phyloP scores from a whole-genome alignment of 2,797 vertebrate genomes.

The Channallabes apus region DNA sequence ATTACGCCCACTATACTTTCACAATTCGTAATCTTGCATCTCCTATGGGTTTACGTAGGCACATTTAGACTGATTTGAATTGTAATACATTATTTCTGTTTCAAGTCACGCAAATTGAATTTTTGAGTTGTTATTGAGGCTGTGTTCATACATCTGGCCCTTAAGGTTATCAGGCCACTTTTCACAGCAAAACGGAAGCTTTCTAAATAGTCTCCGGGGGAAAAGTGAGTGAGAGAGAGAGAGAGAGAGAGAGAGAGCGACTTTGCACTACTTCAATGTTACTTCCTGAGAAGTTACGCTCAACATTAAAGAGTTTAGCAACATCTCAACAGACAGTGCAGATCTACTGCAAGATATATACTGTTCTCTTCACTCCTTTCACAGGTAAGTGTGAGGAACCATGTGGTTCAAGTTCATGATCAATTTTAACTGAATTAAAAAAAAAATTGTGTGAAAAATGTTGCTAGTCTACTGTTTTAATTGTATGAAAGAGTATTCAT shows the following conservation, averaged over 20 bases:
- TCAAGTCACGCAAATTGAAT: background rate
- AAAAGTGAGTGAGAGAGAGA: background rate
- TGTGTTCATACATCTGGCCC: background rate
- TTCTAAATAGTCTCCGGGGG: background rate
- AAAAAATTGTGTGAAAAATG: background rate
- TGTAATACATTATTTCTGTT: background rate
- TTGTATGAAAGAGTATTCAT: background rate
- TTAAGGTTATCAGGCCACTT: background rate
- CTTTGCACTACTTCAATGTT: background rate
- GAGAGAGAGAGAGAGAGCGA: background rate
- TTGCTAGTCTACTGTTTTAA: background rate
- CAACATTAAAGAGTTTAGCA: background rate
- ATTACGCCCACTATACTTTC: constrained; percentile 14
- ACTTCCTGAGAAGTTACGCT: constrained; percentile 46
- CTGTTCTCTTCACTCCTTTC: background rate
- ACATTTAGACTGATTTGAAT: background rate
- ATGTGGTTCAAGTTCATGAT: background rate
- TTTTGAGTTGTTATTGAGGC: background rate
- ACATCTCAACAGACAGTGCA: background rate
- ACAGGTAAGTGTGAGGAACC: constrained; percentile 38
- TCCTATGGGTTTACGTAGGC: background rate
- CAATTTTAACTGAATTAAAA: background rate
- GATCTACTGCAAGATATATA: background rate
- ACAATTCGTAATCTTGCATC: constrained; percentile 6
- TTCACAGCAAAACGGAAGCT: constrained; percentile 12